Evolutionary conservation across 1,140 invertebrate species (phyloP).

Genomic region (Orius insidiosus): DNA sequence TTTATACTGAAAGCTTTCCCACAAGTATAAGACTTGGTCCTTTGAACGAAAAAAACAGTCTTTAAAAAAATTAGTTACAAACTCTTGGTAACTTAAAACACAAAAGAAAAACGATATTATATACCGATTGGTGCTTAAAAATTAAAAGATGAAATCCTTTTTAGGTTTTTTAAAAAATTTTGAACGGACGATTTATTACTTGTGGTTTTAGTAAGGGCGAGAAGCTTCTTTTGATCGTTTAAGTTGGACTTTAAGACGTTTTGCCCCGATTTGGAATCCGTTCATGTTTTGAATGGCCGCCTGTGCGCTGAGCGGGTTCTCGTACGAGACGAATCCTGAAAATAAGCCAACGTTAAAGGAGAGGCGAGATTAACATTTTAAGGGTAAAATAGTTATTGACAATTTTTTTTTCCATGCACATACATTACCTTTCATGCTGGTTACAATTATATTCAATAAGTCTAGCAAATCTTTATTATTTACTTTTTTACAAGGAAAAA

Average conservation of each 20-base stretch:
- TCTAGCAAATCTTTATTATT: too few species aligned
- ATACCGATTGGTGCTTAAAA: slow-evolving; percentile 2
- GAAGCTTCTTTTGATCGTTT: slow-evolving; percentile 86
- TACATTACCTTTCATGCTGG: too few species aligned
- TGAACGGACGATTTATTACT: not conserved
- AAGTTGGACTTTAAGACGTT: slow-evolving; percentile 92
- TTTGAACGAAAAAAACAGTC: slow-evolving; percentile 11
- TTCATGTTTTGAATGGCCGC: slow-evolving; percentile 94
- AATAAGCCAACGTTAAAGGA: not conserved
- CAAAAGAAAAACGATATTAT: not conserved
- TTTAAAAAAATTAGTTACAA: slow-evolving; percentile 9
- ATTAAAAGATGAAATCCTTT: not conserved
- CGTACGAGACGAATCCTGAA: slow-evolving; percentile 85
- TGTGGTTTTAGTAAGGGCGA: slow-evolving; percentile 50
- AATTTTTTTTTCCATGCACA: too few species aligned
- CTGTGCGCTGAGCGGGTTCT: slow-evolving; percentile 81
- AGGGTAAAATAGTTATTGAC: not conserved
- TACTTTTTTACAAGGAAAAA: too few species aligned
- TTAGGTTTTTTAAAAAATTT: not conserved
- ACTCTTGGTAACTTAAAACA: slow-evolving; percentile 8
- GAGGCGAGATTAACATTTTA: slow-evolving; percentile 18
- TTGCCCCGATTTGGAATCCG: slow-evolving; percentile 93
- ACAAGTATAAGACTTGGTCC: slow-evolving; percentile 10
- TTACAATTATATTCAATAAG: too few species aligned
- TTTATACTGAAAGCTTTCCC: slow-evolving; percentile 7